Evolutionary conservation across 2,888 invertebrate genomes (phyloP).

Genomic region (Luperina testacea): DNA sequence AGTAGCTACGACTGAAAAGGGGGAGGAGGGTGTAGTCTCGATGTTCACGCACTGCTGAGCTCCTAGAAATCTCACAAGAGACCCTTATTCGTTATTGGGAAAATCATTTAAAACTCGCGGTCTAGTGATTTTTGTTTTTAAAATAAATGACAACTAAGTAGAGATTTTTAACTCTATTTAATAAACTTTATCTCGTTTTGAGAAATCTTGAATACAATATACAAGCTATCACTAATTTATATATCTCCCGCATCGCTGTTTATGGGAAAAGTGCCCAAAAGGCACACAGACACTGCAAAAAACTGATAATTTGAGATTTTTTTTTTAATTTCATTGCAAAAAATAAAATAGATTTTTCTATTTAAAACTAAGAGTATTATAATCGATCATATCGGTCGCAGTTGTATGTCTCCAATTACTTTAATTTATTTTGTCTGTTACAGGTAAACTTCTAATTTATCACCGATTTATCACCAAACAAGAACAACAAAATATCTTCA

Average conservation of each 20-base stretch:
- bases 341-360: neutral
- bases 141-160: constrained; percentile 9
- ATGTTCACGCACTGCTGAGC: constrained; percentile 52
- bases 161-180: neutral
- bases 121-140: constrained; percentile 44
- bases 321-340: no score
- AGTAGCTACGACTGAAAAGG: neutral
- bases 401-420: neutral
- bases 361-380: neutral
- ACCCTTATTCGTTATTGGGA: constrained; percentile 49
- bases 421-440: constrained; percentile 7
- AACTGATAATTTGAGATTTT: neutral
- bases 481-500: neutral
- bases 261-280: neutral
- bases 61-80: constrained; percentile 50
- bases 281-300: neutral
- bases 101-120: constrained; percentile 50
- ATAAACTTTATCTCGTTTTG: neutral
- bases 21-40: constrained; percentile 9
- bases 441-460: constrained; percentile 31
- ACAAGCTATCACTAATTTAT: neutral
- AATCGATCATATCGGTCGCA: neutral
- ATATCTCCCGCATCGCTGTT: no score
- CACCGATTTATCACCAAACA: constrained; percentile 1
- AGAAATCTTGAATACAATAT: neutral